phyloP scores from a whole-genome alignment of 2,888 invertebrate genomes.

The Eupithecia tripunctaria region DNA sequence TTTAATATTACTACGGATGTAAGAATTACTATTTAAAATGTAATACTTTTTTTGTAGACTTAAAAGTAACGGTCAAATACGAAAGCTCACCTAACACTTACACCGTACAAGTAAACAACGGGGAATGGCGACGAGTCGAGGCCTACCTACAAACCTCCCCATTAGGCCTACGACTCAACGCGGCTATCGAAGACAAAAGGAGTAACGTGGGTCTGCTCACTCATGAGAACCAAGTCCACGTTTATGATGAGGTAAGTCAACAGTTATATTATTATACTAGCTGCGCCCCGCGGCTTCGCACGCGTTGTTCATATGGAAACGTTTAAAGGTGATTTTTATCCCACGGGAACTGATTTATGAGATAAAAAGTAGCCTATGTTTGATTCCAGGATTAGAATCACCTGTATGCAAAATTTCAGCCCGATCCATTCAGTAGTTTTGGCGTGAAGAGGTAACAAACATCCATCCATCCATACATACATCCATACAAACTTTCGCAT shows the following conservation, averaged over 20 bases:
- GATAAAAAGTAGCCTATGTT: no score
- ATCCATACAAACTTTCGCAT: no score
- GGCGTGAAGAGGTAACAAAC: no score
- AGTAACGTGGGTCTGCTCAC: conserved; percentile 68
- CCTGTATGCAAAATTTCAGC: no score
- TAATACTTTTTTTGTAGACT: conserved; percentile 64
- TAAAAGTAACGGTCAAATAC: conserved; percentile 84
- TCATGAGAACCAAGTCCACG: conserved; percentile 69
- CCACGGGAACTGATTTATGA: no score
- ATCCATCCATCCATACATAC: no score
- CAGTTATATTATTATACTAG: not conserved
- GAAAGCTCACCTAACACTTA: conserved; percentile 67
- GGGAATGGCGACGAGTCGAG: conserved; percentile 82
- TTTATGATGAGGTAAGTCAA: conserved; percentile 71
- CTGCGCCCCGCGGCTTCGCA: no score
- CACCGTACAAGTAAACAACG: conserved; percentile 74
- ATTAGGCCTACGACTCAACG: conserved; percentile 61
- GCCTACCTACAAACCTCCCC: conserved; percentile 57
- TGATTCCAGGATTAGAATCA: no score
- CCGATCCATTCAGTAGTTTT: no score
- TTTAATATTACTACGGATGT: not conserved
- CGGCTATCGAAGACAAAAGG: conserved; percentile 63
- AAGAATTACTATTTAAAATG: not conserved
- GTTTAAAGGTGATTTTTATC: no score
- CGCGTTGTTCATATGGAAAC: no score